Percentiles rank a stretch among this genome's conserved stretches.
Evolutionary conservation across 2,888 invertebrate species (phyloP).

Genomic region (Escarpia spicata): DNA sequence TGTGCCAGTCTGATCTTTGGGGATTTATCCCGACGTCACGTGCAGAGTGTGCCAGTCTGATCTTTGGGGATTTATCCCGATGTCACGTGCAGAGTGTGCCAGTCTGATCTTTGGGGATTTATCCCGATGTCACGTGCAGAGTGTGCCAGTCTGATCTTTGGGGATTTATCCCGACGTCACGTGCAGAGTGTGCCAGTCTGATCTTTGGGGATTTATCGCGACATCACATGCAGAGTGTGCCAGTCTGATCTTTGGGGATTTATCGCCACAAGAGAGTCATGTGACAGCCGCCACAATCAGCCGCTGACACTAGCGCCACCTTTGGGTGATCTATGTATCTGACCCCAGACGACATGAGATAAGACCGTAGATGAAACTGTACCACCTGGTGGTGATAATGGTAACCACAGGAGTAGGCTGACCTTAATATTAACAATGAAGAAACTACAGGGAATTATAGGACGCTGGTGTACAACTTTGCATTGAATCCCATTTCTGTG

Average conservation of each 20-base stretch:
- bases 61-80: too few species aligned
- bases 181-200: too few species aligned
- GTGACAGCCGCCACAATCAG: background rate
- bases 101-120: too few species aligned
- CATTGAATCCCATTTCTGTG: background rate
- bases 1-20: too few species aligned
- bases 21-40: too few species aligned
- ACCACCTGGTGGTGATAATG: background rate
- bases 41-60: too few species aligned
- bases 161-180: too few species aligned
- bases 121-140: too few species aligned
- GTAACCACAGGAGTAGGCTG: background rate
- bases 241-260: background rate
- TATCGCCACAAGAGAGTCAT: background rate
- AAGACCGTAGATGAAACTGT: background rate
- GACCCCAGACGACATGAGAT: background rate
- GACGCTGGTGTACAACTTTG: background rate
- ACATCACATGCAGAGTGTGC: too few species aligned
- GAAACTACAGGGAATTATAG: background rate
- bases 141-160: too few species aligned
- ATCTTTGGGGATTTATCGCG: too few species aligned
- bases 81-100: too few species aligned
- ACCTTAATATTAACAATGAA: background rate
- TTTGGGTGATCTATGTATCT: constrained; percentile 16
- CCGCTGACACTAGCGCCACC: background rate